phyloP scores from a whole-genome alignment of 2,888 invertebrate genomes.

The Erebia aethiops region DNA sequence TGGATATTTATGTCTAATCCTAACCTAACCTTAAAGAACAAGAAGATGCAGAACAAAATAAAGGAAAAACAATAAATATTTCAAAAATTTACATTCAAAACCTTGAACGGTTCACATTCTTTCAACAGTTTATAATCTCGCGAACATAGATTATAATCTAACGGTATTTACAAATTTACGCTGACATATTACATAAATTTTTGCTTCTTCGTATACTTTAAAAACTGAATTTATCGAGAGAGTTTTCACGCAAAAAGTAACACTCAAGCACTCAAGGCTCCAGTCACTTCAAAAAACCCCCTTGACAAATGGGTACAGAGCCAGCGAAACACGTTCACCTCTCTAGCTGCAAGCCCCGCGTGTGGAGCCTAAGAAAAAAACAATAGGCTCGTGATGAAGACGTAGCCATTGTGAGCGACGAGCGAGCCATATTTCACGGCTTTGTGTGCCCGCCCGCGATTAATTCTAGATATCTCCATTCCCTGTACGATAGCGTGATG shows the following conservation, averaged over 20 bases:
- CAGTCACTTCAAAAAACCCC: constrained; percentile 19
- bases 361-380: constrained; percentile 78
- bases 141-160: no score
- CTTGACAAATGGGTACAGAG: constrained; percentile 67
- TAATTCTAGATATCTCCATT: constrained; percentile 83
- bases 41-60: no score
- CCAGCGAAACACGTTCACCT: constrained; percentile 73
- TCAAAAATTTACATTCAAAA: no score
- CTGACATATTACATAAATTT: no score
- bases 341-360: constrained; percentile 70
- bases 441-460: constrained; percentile 79
- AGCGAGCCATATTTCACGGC: constrained; percentile 80
- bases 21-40: no score
- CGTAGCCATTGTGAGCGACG: constrained; percentile 81
- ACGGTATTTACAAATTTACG: no score
- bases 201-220: background rate
- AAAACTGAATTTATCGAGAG: background rate
- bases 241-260: constrained; percentile 38
- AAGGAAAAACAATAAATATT: no score
- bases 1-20: no score
- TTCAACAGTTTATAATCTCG: no score
- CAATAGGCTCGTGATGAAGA: constrained; percentile 82
- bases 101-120: no score
- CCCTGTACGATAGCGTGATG: constrained; percentile 77
- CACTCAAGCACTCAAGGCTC: background rate